Conservation (phyloP, 2,113 vertebrate species). For the Alligator mississippiensis region DNA sequence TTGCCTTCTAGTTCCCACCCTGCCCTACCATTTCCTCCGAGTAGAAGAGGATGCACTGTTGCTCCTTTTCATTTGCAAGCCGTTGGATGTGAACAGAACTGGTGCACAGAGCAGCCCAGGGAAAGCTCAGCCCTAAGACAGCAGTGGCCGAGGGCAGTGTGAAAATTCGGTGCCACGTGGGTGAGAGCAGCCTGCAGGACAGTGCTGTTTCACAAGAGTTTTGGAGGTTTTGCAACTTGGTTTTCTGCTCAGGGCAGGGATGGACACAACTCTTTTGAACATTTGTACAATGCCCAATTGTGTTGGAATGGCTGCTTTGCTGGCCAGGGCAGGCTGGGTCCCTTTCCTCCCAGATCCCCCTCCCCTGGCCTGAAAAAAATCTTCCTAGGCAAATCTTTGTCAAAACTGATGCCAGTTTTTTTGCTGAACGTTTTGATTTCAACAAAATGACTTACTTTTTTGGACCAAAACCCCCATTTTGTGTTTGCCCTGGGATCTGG, state of each 20-base stretch:
- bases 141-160: too few relatives aligned
- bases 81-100: not conserved
- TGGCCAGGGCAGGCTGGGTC: not conserved
- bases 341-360: not conserved
- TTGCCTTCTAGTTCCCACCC: not conserved
- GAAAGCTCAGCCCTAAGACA: not conserved
- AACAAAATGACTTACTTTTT: not conserved
- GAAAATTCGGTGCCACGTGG: too few relatives aligned
- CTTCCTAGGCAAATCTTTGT: not conserved
- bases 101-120: not conserved
- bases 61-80: not conserved
- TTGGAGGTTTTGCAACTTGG: not conserved
- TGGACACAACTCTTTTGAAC: not conserved
- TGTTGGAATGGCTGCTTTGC: not conserved
- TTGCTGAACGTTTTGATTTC: not conserved
- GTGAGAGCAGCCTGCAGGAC: not conserved
- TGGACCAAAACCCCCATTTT: not conserved
- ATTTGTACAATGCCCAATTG: not conserved
- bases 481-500: not conserved
- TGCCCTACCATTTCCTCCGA: too few relatives aligned
- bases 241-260: not conserved
- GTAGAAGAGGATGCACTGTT: not conserved
- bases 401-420: not conserved
- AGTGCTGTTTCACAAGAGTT: not conserved
- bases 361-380: not conserved